A percentile compares a stretch with the other conserved stretches of the same genome.
phyloP scores from a whole-genome alignment of 2,797 vertebrate species.

The Lepus townsendii region DNA sequence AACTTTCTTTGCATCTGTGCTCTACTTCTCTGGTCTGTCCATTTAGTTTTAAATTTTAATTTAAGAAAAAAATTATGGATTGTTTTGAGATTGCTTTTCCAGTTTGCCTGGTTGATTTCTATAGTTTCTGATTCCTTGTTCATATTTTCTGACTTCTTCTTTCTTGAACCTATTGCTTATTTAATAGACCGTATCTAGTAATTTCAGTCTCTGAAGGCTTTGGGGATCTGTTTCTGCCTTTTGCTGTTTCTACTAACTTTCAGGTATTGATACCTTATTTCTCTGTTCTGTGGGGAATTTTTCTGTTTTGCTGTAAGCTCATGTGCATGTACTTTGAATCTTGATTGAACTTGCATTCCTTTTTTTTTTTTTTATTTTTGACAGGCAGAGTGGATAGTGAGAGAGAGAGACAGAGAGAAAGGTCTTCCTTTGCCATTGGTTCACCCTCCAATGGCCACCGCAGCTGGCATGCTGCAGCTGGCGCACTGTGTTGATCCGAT shows the following conservation, averaged over 20 bases:
- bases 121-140: background rate
- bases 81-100: background rate
- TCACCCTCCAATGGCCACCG: too few species aligned
- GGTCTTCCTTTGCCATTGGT: too few species aligned
- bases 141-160: background rate
- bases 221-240: background rate
- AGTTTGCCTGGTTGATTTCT: background rate
- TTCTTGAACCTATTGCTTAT: background rate
- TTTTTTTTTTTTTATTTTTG: background rate
- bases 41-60: constrained; percentile 1
- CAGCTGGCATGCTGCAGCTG: too few species aligned
- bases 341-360: background rate
- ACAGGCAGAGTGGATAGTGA: too few species aligned
- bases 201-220: background rate
- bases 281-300: background rate
- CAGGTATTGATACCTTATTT: background rate
- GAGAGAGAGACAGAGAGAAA: too few species aligned
- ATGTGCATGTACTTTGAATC: background rate
- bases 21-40: background rate
- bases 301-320: background rate
- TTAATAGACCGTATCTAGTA: background rate
- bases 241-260: background rate
- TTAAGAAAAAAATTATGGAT: background rate
- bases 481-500: too few species aligned
- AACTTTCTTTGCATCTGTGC: background rate